phyloP scores from a whole-genome alignment of 2,113 vertebrate genomes.

The Lepus timidus region DNA sequence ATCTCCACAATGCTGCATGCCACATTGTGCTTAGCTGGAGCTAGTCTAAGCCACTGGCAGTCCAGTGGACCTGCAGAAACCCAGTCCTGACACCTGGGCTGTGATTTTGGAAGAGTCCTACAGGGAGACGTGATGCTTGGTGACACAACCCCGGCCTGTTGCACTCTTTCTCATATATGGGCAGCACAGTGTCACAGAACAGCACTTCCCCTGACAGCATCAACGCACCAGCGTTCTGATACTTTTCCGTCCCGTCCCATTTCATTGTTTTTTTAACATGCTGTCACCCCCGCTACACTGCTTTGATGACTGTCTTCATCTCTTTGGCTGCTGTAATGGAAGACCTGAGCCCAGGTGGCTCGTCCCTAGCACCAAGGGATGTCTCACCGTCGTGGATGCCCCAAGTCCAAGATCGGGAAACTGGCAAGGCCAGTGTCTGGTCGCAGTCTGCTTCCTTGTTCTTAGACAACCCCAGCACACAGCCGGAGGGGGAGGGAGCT shows the following conservation, averaged over 20 bases:
- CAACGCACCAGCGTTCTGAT: neutral
- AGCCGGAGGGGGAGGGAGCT: neutral
- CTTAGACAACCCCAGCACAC: neutral
- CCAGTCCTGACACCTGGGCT: neutral
- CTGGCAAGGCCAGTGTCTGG: neutral
- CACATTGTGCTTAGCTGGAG: neutral
- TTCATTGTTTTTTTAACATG: constrained; percentile 9
- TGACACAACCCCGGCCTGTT: neutral
- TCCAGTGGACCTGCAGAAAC: neutral
- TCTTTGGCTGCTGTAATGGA: neutral
- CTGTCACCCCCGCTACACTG: neutral
- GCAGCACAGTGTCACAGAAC: neutral
- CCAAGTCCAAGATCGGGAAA: neutral
- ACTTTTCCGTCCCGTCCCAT: neutral
- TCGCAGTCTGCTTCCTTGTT: neutral
- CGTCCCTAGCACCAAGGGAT: neutral
- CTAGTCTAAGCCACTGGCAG: neutral
- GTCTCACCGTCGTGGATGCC: neutral
- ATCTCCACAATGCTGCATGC: neutral
- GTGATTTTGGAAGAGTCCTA: neutral
- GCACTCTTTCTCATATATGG: neutral
- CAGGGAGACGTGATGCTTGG: neutral
- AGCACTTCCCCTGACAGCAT: neutral
- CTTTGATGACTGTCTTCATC: neutral
- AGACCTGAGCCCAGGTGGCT: neutral